Evolutionary conservation across 2,888 invertebrate genomes (phyloP).

Genomic region (Polyommatus iphigenia): DNA sequence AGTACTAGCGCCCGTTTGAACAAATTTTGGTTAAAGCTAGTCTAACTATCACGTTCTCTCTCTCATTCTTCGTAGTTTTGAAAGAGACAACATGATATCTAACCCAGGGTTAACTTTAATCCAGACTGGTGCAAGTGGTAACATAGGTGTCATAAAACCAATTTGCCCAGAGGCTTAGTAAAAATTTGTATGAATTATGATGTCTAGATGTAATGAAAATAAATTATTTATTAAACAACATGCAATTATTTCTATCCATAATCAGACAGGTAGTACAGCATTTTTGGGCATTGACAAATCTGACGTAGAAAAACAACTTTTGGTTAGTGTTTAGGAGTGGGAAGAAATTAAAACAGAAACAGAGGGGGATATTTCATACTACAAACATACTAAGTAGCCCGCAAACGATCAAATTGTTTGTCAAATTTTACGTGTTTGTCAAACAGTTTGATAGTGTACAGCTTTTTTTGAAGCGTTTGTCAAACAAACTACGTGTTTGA

Average conservation of each 20-base stretch:
- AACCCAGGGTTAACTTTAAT: not conserved
- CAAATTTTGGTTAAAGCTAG: not conserved
- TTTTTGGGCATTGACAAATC: conserved; percentile 2
- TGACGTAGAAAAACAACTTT: not conserved
- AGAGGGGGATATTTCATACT: too few species aligned
- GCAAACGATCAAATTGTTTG: too few species aligned
- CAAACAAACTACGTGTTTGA: too few species aligned
- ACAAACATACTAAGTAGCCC: too few species aligned
- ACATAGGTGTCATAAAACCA: not conserved
- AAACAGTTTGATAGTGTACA: too few species aligned
- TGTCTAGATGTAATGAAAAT: not conserved
- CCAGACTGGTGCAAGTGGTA: not conserved
- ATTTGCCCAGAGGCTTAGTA: conserved; percentile 8
- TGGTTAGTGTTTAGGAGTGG: not conserved
- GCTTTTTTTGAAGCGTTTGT: too few species aligned
- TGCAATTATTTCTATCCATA: not conserved
- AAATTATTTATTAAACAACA: conserved; percentile 21
- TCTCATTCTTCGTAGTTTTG: not conserved
- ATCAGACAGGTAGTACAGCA: not conserved
- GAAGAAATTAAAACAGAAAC: too few species aligned
- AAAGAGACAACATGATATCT: not conserved
- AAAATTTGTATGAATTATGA: conserved; percentile 4
- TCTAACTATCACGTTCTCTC: not conserved
- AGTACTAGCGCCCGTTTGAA: not conserved
- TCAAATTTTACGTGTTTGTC: too few species aligned